Evolutionary conservation across 2,888 invertebrate species (phyloP).

Genomic region (Dugesia japonica): DNA sequence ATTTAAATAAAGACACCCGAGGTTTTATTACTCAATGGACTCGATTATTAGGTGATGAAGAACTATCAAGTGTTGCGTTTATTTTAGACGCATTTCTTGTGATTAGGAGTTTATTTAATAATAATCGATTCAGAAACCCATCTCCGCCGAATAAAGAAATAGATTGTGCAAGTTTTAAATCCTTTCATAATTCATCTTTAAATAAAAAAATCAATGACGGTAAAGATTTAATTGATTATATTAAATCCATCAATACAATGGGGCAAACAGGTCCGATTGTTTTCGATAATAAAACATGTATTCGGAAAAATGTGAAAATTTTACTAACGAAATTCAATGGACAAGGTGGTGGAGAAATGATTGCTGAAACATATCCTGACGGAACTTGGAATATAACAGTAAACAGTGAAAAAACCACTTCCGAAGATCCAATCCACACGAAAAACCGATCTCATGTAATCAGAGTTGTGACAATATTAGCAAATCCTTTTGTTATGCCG

Average conservation of each 20-base stretch:
- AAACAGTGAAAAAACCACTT: background rate
- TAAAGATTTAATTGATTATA: conserved; percentile 17
- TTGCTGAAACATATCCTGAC: background rate
- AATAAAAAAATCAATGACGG: background rate
- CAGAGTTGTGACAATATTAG: conserved; percentile 25
- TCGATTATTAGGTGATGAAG: background rate
- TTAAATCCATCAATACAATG: background rate
- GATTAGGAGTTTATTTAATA: conserved; percentile 1
- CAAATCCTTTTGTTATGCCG: conserved; percentile 24
- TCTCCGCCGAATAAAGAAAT: background rate
- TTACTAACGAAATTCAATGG: conserved; percentile 20
- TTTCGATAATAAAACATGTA: conserved; percentile 7
- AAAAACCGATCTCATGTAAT: conserved; percentile 12
- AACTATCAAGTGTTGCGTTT: conserved; percentile 21
- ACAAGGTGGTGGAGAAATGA: background rate
- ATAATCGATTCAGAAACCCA: background rate
- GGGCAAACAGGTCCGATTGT: background rate
- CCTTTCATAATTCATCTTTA: background rate
- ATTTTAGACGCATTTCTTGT: conserved; percentile 26
- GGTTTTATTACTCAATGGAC: conserved; percentile 25
- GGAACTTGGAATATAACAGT: background rate
- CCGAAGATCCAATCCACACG: background rate
- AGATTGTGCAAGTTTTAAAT: background rate
- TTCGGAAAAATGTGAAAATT: conserved; percentile 11
- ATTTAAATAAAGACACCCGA: background rate